Evolutionary conservation across 1,140 invertebrate species (phyloP), one percentile per base, ranked within the genome.

Genomic region (Drosophila albomicans): DNA sequence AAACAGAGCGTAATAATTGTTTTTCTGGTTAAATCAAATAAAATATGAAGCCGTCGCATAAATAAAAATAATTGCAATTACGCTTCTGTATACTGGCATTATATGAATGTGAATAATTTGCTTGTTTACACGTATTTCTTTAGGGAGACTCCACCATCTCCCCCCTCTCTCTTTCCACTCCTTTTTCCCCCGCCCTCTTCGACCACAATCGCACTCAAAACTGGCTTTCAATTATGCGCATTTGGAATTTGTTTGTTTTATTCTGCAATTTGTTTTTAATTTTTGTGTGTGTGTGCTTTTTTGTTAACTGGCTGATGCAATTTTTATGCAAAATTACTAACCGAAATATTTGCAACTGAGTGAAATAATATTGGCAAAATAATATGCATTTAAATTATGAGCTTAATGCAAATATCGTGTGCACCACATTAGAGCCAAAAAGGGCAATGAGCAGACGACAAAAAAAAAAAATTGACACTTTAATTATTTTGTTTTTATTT

Each of bases 261-360:
- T 63, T 72, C 64, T 54, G 51, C 72, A 69, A 61, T 69, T 62
- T 57, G 43, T 68, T 68, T 69, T 57, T 41, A 8, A 20, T 66
- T 68, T 52, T 57, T 45, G 10, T 58, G 32, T 49, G 62, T 52
- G 35, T 73, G 65, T 68, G 67, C 69, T 56, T 41, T 43, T 59
- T 20, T 11, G 28, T 13, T 41, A 43, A 57, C 56, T 62, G 85
- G 85, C 85, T 89, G 85, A 89, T 85, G 85, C 81, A 89, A 89
- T 90, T 73, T 79, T 85, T 81, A 90, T 85, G 86, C 78, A 79
- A 82, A 88, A 88, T 88, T 88, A 89, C 81, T 81, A 85, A 88
- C 70, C 68, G 71, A 88, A 70, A 84, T 65, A 57, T 70, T 72
- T 72, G 38, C 43, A 25, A 25, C 20, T 54, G 32, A 43, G 49